A percentile compares a stretch with the other conserved stretches of the same genome.
Conservation (phyloP, 35 echinoderm and acorn worm species). For the Chiridota heheva region DNA sequence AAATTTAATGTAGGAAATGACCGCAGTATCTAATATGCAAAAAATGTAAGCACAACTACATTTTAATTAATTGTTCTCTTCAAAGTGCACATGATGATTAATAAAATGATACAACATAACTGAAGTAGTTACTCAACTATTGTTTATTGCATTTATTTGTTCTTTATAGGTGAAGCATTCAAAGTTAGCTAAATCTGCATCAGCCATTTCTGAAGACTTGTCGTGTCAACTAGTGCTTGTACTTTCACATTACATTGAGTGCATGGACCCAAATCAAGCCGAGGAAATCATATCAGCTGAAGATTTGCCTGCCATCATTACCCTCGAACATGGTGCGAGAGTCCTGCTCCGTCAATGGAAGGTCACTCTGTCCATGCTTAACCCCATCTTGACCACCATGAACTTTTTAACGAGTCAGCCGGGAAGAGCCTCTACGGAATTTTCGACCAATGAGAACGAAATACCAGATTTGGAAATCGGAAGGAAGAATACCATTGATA, state of each 20-base stretch:
- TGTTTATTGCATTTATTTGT: slow-evolving; percentile 10
- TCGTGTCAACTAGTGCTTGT: slow-evolving; percentile 87
- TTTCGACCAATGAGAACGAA: too few relatives aligned
- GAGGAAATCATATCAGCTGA: slow-evolving; percentile 64
- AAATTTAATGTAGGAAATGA: too few relatives aligned
- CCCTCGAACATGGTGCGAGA: slow-evolving; percentile 77
- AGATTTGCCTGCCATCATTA: slow-evolving; percentile 58
- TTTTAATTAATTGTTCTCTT: too few relatives aligned
- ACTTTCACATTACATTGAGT: slow-evolving; percentile 71
- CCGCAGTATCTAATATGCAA: too few relatives aligned
- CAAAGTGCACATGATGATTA: too few relatives aligned
- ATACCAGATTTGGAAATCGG: slow-evolving; percentile 11
- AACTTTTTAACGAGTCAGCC: slow-evolving; percentile 14
- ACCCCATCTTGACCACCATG: slow-evolving; percentile 27
- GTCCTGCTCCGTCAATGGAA: slow-evolving; percentile 91
- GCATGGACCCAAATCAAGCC: slow-evolving; percentile 43
- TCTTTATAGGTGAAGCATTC: slow-evolving; percentile 62
- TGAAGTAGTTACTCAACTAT: not conserved
- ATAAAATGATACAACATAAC: too few relatives aligned
- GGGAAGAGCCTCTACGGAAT: not conserved
- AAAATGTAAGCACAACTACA: too few relatives aligned
- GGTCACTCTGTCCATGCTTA: slow-evolving; percentile 65
- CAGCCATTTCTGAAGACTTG: slow-evolving; percentile 71
- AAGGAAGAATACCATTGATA: slow-evolving; percentile 2
- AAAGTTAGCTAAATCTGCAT: slow-evolving; percentile 42